Percentiles rank a stretch among this genome's conserved stretches.
Evolutionary conservation across 1,140 invertebrate genomes (phyloP).

Genomic region (Ceratina calcarata): DNA sequence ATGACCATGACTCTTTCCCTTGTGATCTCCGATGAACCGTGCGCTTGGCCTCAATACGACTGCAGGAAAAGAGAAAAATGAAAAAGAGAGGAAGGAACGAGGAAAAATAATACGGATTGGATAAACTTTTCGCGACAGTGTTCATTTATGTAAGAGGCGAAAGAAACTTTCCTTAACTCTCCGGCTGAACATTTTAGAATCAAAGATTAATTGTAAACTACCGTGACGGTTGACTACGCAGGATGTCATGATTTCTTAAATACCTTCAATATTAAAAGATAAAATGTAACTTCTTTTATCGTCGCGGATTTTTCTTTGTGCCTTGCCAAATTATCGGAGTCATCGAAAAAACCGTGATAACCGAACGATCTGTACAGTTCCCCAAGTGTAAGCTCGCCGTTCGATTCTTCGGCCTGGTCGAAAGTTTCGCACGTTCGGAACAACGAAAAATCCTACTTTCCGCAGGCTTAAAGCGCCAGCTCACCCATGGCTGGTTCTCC

Average conservation of each 20-base stretch:
- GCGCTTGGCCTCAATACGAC: not conserved
- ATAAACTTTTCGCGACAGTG: slow-evolving; percentile 13
- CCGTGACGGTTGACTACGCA: too few relatives aligned
- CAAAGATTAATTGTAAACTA: too few relatives aligned
- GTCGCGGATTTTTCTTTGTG: too few relatives aligned
- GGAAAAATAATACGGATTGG: slow-evolving; percentile 15
- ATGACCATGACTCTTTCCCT: not conserved
- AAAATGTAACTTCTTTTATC: too few relatives aligned
- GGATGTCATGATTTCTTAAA: too few relatives aligned
- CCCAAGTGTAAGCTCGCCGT: not conserved
- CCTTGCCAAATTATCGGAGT: too few relatives aligned
- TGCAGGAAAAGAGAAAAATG: not conserved
- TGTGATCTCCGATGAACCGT: too few relatives aligned
- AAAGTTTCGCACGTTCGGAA: slow-evolving; percentile 29
- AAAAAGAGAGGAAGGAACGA: not conserved
- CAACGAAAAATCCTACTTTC: slow-evolving; percentile 30
- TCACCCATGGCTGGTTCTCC: not conserved
- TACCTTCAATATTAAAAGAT: too few relatives aligned
- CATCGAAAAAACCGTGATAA: not conserved
- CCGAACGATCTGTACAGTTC: slow-evolving; percentile 23
- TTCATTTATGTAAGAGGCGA: slow-evolving; percentile 33
- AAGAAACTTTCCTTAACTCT: not conserved
- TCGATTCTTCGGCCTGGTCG: not conserved
- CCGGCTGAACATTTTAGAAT: too few relatives aligned
- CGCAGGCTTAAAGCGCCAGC: slow-evolving; percentile 17